These are phyloP conservation scores for Cryptocephalus moraei DNA, from an alignment of 2,888 invertebrate genomes.

Conservation along the genomic window DNA sequence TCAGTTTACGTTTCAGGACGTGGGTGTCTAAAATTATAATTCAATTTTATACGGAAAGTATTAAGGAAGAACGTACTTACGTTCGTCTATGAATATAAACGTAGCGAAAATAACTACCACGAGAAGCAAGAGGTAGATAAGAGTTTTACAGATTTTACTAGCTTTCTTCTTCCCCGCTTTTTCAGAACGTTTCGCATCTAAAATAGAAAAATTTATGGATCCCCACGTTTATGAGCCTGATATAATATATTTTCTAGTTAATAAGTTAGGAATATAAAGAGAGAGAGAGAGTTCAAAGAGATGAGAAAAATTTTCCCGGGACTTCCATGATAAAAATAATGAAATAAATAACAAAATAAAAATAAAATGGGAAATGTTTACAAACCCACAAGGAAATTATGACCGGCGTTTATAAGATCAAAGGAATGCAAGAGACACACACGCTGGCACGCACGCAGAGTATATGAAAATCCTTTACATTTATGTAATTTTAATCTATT, in stretches of 20 bases:
- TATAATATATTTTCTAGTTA: too few species aligned
- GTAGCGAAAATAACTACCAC: not conserved
- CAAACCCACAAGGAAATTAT: too few species aligned
- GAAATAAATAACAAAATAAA: too few species aligned
- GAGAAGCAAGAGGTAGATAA: not conserved
- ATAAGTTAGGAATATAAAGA: too few species aligned
- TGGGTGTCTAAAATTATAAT: not conserved
- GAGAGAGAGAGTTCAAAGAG: too few species aligned
- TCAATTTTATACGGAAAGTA: not conserved
- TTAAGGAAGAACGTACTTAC: not conserved
- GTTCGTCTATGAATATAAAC: not conserved
- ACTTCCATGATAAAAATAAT: too few species aligned
- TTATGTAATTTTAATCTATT: not conserved
- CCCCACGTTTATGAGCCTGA: too few species aligned
- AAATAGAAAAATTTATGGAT: not conserved
- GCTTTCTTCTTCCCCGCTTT: not conserved
- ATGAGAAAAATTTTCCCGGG: too few species aligned
- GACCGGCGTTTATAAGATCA: too few species aligned
- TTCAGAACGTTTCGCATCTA: not conserved
- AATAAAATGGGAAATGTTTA: too few species aligned
- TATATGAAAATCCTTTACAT: not conserved
- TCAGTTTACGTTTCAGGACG: not conserved
- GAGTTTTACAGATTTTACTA: not conserved
- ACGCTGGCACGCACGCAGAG: too few species aligned
- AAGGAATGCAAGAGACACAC: too few species aligned